A percentile compares a stretch with the other conserved stretches of the same genome.
Evolutionary conservation across 2,797 vertebrate genomes (phyloP).

Genomic region (Mus minutoides): DNA sequence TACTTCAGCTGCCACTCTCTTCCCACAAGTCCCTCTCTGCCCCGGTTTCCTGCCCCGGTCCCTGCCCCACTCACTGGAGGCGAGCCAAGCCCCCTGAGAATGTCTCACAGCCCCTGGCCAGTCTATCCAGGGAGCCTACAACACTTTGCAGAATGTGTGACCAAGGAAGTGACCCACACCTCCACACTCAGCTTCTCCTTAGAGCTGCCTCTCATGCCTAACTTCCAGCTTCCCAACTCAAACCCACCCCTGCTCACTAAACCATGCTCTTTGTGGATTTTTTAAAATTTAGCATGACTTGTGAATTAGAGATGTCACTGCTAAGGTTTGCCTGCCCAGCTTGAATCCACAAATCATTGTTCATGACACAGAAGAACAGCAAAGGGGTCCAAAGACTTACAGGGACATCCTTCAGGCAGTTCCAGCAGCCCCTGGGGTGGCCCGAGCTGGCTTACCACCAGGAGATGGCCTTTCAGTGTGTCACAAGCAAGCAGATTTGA

Average conservation of each 20-base stretch:
- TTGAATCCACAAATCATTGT: not conserved
- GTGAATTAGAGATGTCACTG: not conserved
- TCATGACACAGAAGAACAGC: accelerated
- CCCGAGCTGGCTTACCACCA: accelerated
- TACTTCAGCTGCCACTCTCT: accelerated
- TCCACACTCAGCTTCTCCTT: not conserved
- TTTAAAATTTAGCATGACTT: not conserved
- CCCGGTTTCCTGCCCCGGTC: not conserved
- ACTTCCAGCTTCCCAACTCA: not conserved
- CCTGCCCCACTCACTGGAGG: not conserved
- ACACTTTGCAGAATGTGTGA: not conserved
- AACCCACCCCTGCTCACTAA: not conserved
- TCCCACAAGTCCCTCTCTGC: not conserved
- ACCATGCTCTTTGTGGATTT: not conserved
- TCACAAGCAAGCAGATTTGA: not conserved
- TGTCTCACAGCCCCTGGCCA: not conserved
- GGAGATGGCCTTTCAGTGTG: not conserved
- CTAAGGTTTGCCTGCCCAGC: not conserved
- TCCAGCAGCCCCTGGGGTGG: not conserved
- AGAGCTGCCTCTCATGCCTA: not conserved
- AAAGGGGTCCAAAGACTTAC: accelerated
- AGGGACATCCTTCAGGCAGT: accelerated
- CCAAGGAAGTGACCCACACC: not conserved
- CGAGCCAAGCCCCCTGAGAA: not conserved
- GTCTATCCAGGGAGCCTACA: accelerated